Evolutionary conservation across 2,113 vertebrate genomes (phyloP), one percentile per base, ranked within the genome.

Genomic region (Pardalotus punctatus): DNA sequence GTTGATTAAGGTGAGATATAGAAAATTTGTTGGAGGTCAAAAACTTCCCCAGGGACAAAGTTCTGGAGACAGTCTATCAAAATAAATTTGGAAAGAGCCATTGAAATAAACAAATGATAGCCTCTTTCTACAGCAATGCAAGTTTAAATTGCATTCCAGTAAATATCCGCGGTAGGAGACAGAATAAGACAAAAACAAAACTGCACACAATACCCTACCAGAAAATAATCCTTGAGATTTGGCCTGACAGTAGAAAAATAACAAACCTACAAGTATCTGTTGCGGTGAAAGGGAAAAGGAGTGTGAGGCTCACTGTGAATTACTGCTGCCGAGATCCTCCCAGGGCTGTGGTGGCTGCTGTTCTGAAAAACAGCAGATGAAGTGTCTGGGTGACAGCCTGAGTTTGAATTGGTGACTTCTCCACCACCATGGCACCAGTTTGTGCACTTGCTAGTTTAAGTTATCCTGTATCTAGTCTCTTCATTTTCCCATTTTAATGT

Each of bases 31-130:
- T 96, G 40, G 90, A 95, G 90, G 94, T 94, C 73, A 92, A 87
- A 94, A 80, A 76, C 29, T 78, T 96, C 83, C 80, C 40, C 51
- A 72, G 88, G 65, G 80, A 84, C 56, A 61, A 61, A 72, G 42
- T 88, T 90, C 64, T 89, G 80, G 65, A 96, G 92, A 93, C 45
- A 66, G 31, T 27, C 88, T 95, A 92, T 96, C 96, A 91, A 95
- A 94, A 89, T 85, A 57, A 65, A 92, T 96, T 80, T 81, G 51
- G 40, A 79, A 64, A 92, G 54, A 93, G n/a, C 51, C 16, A 40
- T 69, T 94, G 82, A 95, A 93, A 84, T 91, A 91, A 94, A 82
- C 70, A 89, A 93, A 92, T 66, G 42, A 53, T 92, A 70, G 40
- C n/a, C 51, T 76, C 74, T 93, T 96, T 87, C 66, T 71, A 51